Base-by-base conservation (phyloP, 2,113 vertebrate species). In the Indri indri region DNA sequence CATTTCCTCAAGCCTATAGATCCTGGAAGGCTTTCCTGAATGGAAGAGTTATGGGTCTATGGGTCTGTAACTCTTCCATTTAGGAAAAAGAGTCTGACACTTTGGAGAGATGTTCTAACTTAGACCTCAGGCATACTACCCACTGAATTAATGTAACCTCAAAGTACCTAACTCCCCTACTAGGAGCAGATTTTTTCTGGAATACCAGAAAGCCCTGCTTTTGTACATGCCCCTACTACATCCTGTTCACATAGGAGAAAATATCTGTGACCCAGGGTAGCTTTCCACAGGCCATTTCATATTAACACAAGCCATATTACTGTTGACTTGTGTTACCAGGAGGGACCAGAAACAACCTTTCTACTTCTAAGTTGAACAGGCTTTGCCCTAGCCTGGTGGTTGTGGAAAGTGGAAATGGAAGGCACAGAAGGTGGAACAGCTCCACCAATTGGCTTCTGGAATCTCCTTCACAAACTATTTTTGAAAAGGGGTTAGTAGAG, bases 271-370 rank as follows among this genome's bases (percentile, higher is more conserved):
- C 45, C 37, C 59, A 57, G 17, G 25, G 42, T 40, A 84, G 77
- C 20, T 90, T 84, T 92, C 81, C 73, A 85, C 16, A 96, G 40
- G 45, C 6, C 30, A 81, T 82, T 92, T 92, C 63, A 77, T 86
- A 91, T 57, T 82, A 27, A 90, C 82, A 94, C 10, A 63, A 63
- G 61, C 30, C 61, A 12, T 63, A 30, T 63, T 30, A 66, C 16
- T 54, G 54, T 63, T 92, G 74, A 76, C 68, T 59, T 85, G 3
- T 74, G 34, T 74, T 52, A 82, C 40, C n/a, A 83, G 40, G 10
- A 65, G 71, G 37, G 65, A 70, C 27, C 74, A 81, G 61, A 82
- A 91, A 47, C 30, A 87, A 90, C 8, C 47, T 86, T 77, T 11
- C 61, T 88, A 40, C 37, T 94, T 91, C 27, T 52, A 77, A 66